phyloP scores from a whole-genome alignment of 2,797 vertebrate species.

The Ataeniobius toweri region DNA sequence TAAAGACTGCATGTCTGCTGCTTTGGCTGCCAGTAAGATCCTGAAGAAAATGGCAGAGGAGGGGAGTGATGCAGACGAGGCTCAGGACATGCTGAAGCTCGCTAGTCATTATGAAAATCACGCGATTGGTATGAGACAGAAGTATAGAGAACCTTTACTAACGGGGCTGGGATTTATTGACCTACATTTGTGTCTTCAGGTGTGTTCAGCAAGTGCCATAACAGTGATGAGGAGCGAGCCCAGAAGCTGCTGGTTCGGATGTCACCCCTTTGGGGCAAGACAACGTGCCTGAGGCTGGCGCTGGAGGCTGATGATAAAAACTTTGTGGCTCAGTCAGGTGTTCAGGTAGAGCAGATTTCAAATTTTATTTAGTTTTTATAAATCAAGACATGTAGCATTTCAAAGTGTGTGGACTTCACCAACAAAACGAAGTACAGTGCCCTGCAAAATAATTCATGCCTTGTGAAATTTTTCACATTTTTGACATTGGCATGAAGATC shows the following conservation, averaged over 20 bases:
- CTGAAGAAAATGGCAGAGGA: conserved; percentile 89
- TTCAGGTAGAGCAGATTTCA: conserved; percentile 69
- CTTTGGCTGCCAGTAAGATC: conserved; percentile 92
- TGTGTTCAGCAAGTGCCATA: conserved; percentile 90
- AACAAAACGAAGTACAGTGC: no score
- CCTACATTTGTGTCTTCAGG: conserved; percentile 72
- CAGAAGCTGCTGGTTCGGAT: conserved; percentile 87
- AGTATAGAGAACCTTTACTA: not conserved
- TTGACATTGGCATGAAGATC: no score
- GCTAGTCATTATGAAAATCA: conserved; percentile 86
- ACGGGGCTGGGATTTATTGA: not conserved
- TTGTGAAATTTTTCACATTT: no score
- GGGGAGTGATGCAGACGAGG: conserved; percentile 86
- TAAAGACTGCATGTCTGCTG: conserved; percentile 86
- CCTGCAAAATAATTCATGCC: no score
- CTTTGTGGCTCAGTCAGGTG: conserved; percentile 91
- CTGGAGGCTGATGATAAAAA: conserved; percentile 90
- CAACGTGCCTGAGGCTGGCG: conserved; percentile 89
- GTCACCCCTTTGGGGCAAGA: conserved; percentile 90
- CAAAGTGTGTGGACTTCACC: not conserved
- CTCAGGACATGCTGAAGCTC: conserved; percentile 81
- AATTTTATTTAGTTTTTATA: not conserved
- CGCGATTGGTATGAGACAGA: conserved; percentile 83
- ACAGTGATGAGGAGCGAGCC: conserved; percentile 83
- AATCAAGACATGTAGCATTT: not conserved